Base-by-base conservation (phyloP, 1,140 invertebrate species). In the Galleria mellonella region DNA sequence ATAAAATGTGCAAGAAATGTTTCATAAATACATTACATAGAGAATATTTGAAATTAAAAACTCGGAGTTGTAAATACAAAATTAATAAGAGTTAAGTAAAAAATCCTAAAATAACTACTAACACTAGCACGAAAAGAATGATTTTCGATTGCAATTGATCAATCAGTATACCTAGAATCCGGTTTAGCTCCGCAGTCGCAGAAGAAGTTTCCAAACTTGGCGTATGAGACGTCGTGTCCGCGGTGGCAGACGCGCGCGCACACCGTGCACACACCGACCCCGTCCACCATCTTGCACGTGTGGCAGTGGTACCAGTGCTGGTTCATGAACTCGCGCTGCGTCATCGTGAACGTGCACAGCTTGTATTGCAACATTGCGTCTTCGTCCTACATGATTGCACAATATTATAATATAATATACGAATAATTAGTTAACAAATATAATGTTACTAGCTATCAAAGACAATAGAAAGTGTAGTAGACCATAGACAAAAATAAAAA, bases 261-360 rank as follows among this genome's bases (percentile, higher is more conserved):
- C 0, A 99, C 93, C 0, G 96, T 97, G 77, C 98, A 99, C 8
- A 99, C 97, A 0, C 98, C 98, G 10, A 98, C 96, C 9, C 97
- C 94, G 76, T 99, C 98, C 12, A 98, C 92, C 97, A 99, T 98
- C 69, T 95, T 96, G 78, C 98, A 99, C 0, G 97, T 98, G 73
- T 99, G 97, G 75, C 97, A 99, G 77, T 99, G 97, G 83, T 99
- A 99, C 96, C 96, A 95, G 72, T 95, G 94, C 65, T 99, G 98
- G 83, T 97, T 98, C 94, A 98, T 98, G 70, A 98, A 99, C 79
- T 99, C 97, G 76, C 97, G 97, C 67, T 97, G 95, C 0, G 97
- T 99, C 11, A 97, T 91, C 3, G 96, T 98, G 82, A 97, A 99
- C 0, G 97, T 99, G 77, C 98, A 99, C 0, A 99, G 87, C 83